phyloP scores from a whole-genome alignment of 1,140 invertebrate species.

The Temnothorax curvispinosus region DNA sequence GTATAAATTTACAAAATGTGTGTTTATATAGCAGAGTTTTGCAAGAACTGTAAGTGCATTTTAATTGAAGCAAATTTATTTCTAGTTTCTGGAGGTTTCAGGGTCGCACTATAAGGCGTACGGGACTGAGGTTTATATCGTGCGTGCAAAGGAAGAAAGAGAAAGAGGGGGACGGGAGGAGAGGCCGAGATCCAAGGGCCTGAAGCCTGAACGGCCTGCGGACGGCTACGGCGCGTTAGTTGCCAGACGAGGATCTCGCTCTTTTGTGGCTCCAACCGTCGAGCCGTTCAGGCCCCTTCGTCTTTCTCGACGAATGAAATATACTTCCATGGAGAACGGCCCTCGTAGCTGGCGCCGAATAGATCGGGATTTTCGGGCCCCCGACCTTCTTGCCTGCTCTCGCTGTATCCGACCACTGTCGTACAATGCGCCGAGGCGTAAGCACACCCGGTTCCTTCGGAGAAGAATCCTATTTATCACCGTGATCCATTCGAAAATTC shows the following conservation, averaged over 20 bases:
- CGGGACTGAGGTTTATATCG: constrained; percentile 5
- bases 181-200: constrained; percentile 1
- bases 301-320: constrained; percentile 60
- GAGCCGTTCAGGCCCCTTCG: constrained; percentile 42
- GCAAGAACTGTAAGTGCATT: neutral
- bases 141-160: constrained; percentile 26
- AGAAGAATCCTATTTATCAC: constrained; percentile 48
- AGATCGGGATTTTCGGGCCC: constrained; percentile 61
- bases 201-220: constrained; percentile 60
- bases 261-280: constrained; percentile 76
- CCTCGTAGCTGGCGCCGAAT: constrained; percentile 64
- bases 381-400: neutral
- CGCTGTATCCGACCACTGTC: constrained; percentile 24
- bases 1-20: neutral
- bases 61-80: neutral
- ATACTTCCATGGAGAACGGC: constrained; percentile 58
- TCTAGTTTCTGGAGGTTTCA: neutral
- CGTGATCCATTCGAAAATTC: neutral
- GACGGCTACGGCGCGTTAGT: constrained; percentile 73
- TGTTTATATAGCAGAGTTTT: neutral
- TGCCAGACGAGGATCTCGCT: constrained; percentile 78
- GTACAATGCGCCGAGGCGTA: constrained; percentile 29
- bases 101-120: neutral
- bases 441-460: constrained; percentile 20
- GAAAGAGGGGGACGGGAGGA: constrained; percentile 21